Evolutionary conservation across 1,140 invertebrate genomes (phyloP).

Genomic region (Zaprionus davidi): DNA sequence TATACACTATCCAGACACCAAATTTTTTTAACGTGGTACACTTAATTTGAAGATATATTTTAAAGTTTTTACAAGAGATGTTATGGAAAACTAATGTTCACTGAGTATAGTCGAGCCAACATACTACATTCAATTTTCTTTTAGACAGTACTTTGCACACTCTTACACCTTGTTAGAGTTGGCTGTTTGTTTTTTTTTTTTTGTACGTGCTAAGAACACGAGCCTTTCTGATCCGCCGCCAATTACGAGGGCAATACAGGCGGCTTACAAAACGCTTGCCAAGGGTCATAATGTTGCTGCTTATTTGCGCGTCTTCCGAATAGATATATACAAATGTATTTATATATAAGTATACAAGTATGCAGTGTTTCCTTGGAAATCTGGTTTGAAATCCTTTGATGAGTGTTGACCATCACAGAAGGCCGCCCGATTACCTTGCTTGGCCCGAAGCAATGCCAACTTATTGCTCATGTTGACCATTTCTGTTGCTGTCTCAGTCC

Average conservation of each 20-base stretch:
- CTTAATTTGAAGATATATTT: too few species aligned
- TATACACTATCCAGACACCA: too few species aligned
- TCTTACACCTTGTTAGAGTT: not conserved
- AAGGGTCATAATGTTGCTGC: constrained; percentile 42
- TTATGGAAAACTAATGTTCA: too few species aligned
- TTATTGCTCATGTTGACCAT: constrained; percentile 28
- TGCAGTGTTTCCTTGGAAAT: constrained; percentile 17
- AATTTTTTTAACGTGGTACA: too few species aligned
- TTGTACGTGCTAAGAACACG: constrained; percentile 21
- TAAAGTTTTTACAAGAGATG: too few species aligned
- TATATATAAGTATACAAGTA: not conserved
- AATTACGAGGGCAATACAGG: constrained; percentile 41
- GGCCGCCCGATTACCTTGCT: not conserved
- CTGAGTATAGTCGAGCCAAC: too few species aligned
- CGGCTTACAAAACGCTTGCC: constrained; percentile 42
- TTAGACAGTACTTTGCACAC: not conserved
- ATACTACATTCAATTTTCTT: too few species aligned
- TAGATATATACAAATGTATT: not conserved
- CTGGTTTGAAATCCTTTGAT: constrained; percentile 37
- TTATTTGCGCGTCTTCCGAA: constrained; percentile 17
- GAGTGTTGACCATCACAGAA: constrained; percentile 5
- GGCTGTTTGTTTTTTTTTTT: not conserved
- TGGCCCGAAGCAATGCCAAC: constrained; percentile 21
- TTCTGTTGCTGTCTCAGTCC: not conserved
- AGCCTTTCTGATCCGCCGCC: constrained; percentile 43